Evolutionary conservation across 2,888 invertebrate genomes (phyloP), one percentile per base, ranked within the genome.

Genomic region (Meghimatium bilineatum): DNA sequence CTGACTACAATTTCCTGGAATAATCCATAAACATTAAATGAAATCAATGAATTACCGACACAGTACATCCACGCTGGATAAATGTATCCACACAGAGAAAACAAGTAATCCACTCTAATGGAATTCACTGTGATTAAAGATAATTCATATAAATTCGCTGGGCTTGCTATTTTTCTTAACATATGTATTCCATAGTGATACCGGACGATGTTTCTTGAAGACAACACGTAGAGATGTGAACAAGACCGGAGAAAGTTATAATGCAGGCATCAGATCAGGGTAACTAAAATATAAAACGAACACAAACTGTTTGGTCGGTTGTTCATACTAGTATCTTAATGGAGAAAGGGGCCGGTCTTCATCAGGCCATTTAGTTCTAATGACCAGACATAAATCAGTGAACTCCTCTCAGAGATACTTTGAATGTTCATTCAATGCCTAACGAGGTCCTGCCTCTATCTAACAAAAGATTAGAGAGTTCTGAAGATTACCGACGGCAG

Each of bases 381-480:
- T 80, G 80, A 80, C 69, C 80, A 10, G 80, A 52, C 80, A 80
- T 80, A 80, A 80, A 80, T 80, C 80, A 80, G 26, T 26, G n/a
- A 12, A 71, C 56, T 71, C 80, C n/a, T 52, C 80, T 71, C 29
- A 34, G 17, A 56, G 52, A n/a, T 34, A 49, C 79, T 49, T 49
- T 49, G 78, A 44, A 66, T 78, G 20, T 63, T 66, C 78, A 44
- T 67, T 67, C 78, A 44, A n/a, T 32, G 66, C 66, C 44, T 63
- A 78, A 78, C 78, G 78, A 78, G 77, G 66, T 49, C 29, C 38
- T 26, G 10, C n/a, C 44, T 49, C 44, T 10, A 32, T 38, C 44
- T 78, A 29, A 78, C 78, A 78, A 78, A 66, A 78, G 78, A 78
- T 66, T 66, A 49, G 63, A 66, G 49, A 67, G 44, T 23, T 32